Percentiles rank a stretch among this genome's conserved stretches.
Evolutionary conservation across 2,797 vertebrate genomes (phyloP).

Genomic region (Danio albolineatus): DNA sequence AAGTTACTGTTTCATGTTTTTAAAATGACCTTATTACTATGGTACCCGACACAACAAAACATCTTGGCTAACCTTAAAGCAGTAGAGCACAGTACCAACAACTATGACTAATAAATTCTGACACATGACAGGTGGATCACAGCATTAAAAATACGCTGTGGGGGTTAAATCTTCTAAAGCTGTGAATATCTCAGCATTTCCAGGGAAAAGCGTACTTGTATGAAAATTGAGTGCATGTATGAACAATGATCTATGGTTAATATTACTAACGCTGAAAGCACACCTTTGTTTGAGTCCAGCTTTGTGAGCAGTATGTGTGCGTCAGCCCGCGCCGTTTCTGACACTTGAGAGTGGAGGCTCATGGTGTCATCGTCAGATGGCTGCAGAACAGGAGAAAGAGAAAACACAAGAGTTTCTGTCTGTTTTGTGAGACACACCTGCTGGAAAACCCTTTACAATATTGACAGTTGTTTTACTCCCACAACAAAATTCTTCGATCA

Average conservation of each 20-base stretch:
- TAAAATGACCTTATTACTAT: background rate
- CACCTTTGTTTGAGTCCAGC: conserved; percentile 78
- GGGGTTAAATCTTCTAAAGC: too few species aligned
- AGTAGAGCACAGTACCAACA: background rate
- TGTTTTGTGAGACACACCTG: background rate
- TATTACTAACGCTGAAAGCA: background rate
- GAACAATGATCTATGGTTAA: background rate
- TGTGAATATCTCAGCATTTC: too few species aligned
- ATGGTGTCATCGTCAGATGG: conserved; percentile 98
- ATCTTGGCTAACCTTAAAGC: background rate
- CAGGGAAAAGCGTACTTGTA: too few species aligned
- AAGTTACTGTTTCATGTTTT: too few species aligned
- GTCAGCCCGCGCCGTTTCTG: conserved; percentile 91
- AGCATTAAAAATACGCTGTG: background rate
- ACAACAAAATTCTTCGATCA: background rate
- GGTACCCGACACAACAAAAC: background rate
- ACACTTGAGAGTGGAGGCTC: conserved; percentile 98
- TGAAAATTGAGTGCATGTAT: too few species aligned
- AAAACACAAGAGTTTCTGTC: conserved; percentile 11
- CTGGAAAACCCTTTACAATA: background rate
- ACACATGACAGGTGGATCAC: background rate
- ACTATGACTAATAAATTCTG: background rate
- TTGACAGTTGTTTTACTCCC: background rate
- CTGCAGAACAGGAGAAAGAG: conserved; percentile 66
- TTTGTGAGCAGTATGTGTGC: conserved; percentile 86